Evolutionary conservation across 2,113 vertebrate species (phyloP), one percentile per base, ranked within the genome.

Genomic region (Dromaius novaehollandiae): DNA sequence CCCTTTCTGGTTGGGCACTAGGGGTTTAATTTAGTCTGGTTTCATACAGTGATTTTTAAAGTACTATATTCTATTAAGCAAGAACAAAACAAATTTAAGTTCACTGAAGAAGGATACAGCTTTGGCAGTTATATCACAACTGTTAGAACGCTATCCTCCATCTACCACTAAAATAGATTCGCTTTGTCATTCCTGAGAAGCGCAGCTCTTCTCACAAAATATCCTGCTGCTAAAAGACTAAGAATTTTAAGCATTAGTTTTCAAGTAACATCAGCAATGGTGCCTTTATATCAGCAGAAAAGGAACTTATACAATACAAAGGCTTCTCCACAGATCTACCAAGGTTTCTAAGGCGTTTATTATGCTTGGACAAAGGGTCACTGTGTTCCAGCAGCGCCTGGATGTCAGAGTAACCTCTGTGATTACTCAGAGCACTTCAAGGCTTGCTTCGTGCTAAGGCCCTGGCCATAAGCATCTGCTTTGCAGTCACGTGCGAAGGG

Each of bases 121-220:
- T 96, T 88, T 48, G 69, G 79, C 85, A 95, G 86, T 84, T 90
- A 82, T 42, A 68, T 91, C 93, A 91, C 73, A 90, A 88, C 50
- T 89, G 66, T 44, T 93, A 5, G 53, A 88, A 55, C 63, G 22
- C 56, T 17, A 74, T 61, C 78, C 44, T 89, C 87, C 61, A 48
- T 71, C 88, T 53, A 66, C 55, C 65, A 48, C 87, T 81, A 50
- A 90, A 96, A 93, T 16, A 63, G 61, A 71, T 56, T 83, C n/a
- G 17, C 25, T 69, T 66, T 6, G 3, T 89, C 86, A 48, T 44
- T 80, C 32, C 25, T 1, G 11, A 86, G 56, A 95, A 69, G 34
- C 3, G 19, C 2, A 1, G 38, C 38, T 77, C 80, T 85, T 82
- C 70, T 81, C 63, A 76, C 19, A 60, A 70, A 91, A 82, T 1